These are phyloP conservation scores for Drosophila neonasuta DNA, from an alignment of 2,888 invertebrate genomes.

Conservation along the genomic window DNA sequence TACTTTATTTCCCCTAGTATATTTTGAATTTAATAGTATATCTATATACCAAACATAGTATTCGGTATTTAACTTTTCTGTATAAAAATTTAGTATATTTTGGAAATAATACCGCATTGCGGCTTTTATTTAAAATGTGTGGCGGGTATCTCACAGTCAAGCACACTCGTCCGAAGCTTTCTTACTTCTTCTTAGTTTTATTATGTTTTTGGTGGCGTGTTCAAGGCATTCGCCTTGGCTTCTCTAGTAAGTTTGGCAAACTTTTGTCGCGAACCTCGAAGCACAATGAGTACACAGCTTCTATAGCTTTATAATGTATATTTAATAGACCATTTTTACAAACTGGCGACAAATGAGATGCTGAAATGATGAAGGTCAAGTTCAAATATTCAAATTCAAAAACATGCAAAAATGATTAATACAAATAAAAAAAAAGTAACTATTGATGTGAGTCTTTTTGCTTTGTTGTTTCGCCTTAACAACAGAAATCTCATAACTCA, in stretches of 20 bases:
- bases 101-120: too few species aligned
- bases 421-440: background rate
- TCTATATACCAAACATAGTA: too few species aligned
- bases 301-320: slow-evolving; percentile 65
- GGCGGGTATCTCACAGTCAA: too few species aligned
- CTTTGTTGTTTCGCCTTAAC: background rate
- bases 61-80: too few species aligned
- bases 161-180: too few species aligned
- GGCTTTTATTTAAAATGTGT: too few species aligned
- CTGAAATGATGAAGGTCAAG: slow-evolving; percentile 69
- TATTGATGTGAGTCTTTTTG: background rate
- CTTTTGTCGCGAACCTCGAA: slow-evolving; percentile 65
- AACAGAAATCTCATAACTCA: slow-evolving; percentile 5
- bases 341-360: slow-evolving; percentile 73
- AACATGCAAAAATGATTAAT: too few species aligned
- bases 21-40: too few species aligned
- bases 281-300: slow-evolving; percentile 24
- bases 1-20: too few species aligned
- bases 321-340: slow-evolving; percentile 75
- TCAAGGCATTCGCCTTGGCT: slow-evolving; percentile 68
- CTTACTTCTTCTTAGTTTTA: background rate
- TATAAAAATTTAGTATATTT: too few species aligned
- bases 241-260: slow-evolving; percentile 54
- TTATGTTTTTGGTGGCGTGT: slow-evolving; percentile 34
- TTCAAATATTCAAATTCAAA: slow-evolving; percentile 58